A percentile compares a stretch with the other conserved stretches of the same genome.
These are phyloP conservation scores for Catagonus wagneri DNA, from an alignment of 2,113 vertebrate genomes.

Conservation along the genomic window DNA sequence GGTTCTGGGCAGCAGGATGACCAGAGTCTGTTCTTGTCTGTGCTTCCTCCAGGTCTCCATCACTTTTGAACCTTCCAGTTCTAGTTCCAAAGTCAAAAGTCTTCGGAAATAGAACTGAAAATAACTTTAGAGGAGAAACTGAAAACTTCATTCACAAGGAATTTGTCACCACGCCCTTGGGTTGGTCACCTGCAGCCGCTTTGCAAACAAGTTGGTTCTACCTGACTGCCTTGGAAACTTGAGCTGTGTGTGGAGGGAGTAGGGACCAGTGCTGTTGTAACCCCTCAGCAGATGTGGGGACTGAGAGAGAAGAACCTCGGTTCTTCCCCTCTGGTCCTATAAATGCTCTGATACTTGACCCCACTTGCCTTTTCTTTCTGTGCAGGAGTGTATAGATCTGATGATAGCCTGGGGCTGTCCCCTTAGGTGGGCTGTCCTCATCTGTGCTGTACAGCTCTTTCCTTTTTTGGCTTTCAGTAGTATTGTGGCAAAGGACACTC, in stretches of 20 bases:
- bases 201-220: background rate
- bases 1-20: background rate
- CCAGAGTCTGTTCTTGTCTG: background rate
- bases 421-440: background rate
- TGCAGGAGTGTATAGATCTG: background rate
- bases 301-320: background rate
- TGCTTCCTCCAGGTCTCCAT: background rate
- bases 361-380: background rate
- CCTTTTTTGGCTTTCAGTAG: background rate
- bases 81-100: background rate
- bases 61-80: constrained; percentile 28
- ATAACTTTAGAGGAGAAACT: background rate
- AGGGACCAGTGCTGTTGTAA: background rate
- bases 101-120: background rate
- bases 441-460: background rate
- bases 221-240: background rate
- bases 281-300: background rate
- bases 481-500: background rate
- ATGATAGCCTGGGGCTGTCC: background rate
- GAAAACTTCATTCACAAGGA: background rate
- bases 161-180: background rate
- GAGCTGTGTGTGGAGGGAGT: background rate
- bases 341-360: background rate
- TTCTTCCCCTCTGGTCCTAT: background rate
- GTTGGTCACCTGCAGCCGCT: background rate